Percentiles rank a stretch among this genome's conserved stretches.
Conservation (phyloP, 2,888 invertebrate species). For the Apamea monoglypha region DNA sequence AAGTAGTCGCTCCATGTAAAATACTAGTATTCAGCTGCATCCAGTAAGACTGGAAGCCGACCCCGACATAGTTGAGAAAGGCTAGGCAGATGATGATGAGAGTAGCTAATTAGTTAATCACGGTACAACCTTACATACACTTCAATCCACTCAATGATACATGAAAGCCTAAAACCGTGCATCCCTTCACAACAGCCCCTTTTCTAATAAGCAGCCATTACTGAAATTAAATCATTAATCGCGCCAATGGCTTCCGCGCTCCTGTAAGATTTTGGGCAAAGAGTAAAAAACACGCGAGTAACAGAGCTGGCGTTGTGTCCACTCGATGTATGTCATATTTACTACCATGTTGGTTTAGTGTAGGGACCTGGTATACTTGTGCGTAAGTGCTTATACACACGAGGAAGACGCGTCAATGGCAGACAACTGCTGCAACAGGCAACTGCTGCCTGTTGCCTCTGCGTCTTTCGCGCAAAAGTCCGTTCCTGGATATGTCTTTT, state of each 20-base stretch:
- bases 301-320: neutral
- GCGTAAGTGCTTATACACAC: too few species aligned
- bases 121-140: neutral
- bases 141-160: neutral
- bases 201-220: conserved; percentile 79
- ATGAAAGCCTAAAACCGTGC: neutral
- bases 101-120: neutral
- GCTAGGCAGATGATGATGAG: too few species aligned
- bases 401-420: too few species aligned
- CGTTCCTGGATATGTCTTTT: neutral
- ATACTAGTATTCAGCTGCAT: too few species aligned
- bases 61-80: too few species aligned
- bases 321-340: neutral
- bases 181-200: conserved; percentile 59
- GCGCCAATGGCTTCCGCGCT: conserved; percentile 66
- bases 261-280: conserved; percentile 60
- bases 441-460: too few species aligned
- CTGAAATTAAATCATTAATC: conserved; percentile 81
- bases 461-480: neutral
- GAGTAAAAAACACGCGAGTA: conserved; percentile 30
- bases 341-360: neutral
- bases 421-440: too few species aligned
- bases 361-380: neutral
- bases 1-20: too few species aligned
- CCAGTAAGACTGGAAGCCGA: too few species aligned